Percentiles rank a stretch among this genome's conserved stretches.
Evolutionary conservation across 1,140 invertebrate species (phyloP).

Genomic region (Micrasema longulum): DNA sequence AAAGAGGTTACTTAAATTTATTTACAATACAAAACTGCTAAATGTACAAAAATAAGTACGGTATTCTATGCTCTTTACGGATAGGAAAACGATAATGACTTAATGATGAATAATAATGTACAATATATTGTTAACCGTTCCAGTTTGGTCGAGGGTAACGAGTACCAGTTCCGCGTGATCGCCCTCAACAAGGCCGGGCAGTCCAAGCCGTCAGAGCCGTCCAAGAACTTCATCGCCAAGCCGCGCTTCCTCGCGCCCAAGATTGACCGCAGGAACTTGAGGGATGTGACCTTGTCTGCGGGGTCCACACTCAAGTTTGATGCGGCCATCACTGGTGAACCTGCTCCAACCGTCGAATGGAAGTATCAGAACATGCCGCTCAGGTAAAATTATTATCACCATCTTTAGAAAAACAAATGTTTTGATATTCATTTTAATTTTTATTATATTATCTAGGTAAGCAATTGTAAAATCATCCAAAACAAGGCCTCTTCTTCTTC

Average conservation of each 20-base stretch:
- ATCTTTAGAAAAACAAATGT: neutral
- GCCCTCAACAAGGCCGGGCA: constrained; percentile 95
- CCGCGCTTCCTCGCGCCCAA: constrained; percentile 92
- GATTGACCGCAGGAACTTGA: constrained; percentile 92
- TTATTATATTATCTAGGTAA: too few species aligned
- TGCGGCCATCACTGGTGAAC: constrained; percentile 91
- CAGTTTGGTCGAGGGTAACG: constrained; percentile 91
- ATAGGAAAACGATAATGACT: too few species aligned
- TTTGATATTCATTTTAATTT: too few species aligned
- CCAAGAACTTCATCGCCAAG: constrained; percentile 92
- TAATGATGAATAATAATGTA: too few species aligned
- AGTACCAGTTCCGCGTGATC: constrained; percentile 98
- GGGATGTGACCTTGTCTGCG: constrained; percentile 90
- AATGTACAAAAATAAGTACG: too few species aligned
- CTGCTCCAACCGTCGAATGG: constrained; percentile 91
- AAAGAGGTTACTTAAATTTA: too few species aligned
- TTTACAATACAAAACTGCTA: too few species aligned
- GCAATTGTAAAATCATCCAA: too few species aligned
- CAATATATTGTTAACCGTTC: constrained; percentile 22
- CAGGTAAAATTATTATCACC: constrained; percentile 44
- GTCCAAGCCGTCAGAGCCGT: constrained; percentile 88
- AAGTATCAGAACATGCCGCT: constrained; percentile 71
- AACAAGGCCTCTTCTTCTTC: too few species aligned
- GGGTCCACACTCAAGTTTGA: constrained; percentile 94
- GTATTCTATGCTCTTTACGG: too few species aligned